Percentiles rank a stretch among this genome's conserved stretches.
These are phyloP conservation scores for Nematostella vectensis DNA, from an alignment of 92 coral and sea anemone genomes.

Conservation along the genomic window DNA sequence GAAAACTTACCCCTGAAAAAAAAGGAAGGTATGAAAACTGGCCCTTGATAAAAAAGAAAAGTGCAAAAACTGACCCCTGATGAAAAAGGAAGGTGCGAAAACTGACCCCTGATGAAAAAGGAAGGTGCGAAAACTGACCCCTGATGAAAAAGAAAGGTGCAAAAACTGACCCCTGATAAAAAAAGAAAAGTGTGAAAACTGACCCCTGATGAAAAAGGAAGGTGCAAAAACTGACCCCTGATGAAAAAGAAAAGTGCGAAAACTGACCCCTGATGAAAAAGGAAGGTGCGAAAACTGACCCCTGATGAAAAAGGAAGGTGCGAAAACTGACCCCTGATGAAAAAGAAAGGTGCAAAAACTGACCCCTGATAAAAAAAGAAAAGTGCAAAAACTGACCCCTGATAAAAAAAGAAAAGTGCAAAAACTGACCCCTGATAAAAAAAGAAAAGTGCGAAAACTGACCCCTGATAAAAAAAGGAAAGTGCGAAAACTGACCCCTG, in stretches of 20 bases:
- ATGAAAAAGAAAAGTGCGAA: background rate
- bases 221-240: background rate
- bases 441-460: background rate
- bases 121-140: background rate
- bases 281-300: background rate
- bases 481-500: too few relatives aligned
- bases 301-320: background rate
- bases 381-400: too few relatives aligned
- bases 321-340: slow-evolving; percentile 1
- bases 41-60: background rate
- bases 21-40: background rate
- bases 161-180: background rate
- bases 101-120: background rate
- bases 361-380: background rate
- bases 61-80: background rate
- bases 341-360: background rate
- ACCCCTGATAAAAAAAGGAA: background rate
- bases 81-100: background rate
- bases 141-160: background rate
- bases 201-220: background rate
- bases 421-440: background rate
- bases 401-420: too few relatives aligned
- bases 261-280: background rate
- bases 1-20: background rate
- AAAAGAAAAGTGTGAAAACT: background rate